phyloP scores from a whole-genome alignment of 1,140 invertebrate species.

The Drosophila pectinifera region DNA sequence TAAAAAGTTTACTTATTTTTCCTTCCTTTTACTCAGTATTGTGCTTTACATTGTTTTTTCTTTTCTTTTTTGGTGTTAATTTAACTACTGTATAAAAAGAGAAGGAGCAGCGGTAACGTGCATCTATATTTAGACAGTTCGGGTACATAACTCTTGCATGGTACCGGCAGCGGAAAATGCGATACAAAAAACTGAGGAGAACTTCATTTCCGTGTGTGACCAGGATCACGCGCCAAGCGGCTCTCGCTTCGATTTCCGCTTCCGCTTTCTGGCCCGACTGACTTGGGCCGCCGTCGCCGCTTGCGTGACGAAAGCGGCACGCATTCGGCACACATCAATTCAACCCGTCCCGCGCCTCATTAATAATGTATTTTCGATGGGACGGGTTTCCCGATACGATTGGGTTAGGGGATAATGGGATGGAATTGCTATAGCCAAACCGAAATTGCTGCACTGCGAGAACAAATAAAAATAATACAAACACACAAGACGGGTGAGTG shows the following conservation, averaged over 20 bases:
- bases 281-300: constrained; percentile 8
- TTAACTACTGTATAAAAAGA: neutral
- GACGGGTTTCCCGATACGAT: constrained; percentile 12
- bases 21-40: constrained; percentile 10
- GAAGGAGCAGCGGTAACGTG: neutral
- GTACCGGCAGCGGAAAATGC: neutral
- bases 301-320: constrained; percentile 58
- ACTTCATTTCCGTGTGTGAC: constrained; percentile 63
- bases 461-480: neutral
- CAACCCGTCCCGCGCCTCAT: constrained; percentile 32
- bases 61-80: constrained; percentile 24
- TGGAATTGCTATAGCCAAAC: constrained; percentile 17
- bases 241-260: constrained; percentile 69
- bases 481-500: neutral
- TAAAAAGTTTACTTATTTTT: constrained; percentile 61
- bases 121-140: constrained; percentile 40
- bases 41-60: neutral
- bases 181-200: constrained; percentile 14
- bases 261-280: constrained; percentile 42
- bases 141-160: constrained; percentile 39
- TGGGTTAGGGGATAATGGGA: constrained; percentile 22
- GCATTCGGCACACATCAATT: constrained; percentile 43
- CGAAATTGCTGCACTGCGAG: constrained; percentile 22
- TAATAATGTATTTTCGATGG: constrained; percentile 53
- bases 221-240: constrained; percentile 53